Base-by-base conservation (phyloP, 2,113 vertebrate genomes). In the Carettochelys insculpta region DNA sequence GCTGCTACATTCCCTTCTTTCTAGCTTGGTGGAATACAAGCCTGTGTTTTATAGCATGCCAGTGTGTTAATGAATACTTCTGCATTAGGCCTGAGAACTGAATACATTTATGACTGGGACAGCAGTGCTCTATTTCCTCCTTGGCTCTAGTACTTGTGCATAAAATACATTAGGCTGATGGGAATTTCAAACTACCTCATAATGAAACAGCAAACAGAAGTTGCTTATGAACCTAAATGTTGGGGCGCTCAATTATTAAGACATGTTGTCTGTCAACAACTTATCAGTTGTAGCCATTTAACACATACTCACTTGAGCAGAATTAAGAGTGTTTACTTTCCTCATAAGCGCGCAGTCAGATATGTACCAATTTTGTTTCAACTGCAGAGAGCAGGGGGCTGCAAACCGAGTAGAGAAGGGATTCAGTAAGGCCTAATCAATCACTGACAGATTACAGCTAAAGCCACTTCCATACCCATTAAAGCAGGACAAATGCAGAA, bases 391-490 rank as follows among this genome's bases (percentile, higher is more conserved):
- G 97, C 96, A 94, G 96, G 96, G 98, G 98, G 98, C 98, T 98
- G 98, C 96, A 96, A 97, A 97, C 90, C 0, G 96, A 96, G 97
- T 53, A 68, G 97, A 96, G 97, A 97, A 96, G 97, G 98, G 98
- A 98, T 99, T 98, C 97, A 97, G 98, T 97, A 98, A 98, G 98
- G 98, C 97, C 98, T 98, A 99, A 99, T 99, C 99, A 99, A 99
- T 99, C 99, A 99, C 98, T 99, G 99, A 99, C 99, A 99, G 99
- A 99, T 99, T 99, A 99, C 98, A 97, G 99, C 99, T 98, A 99
- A 99, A 99, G 98, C 99, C 98, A 99, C 99, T 99, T 99, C 98
- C 98, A 99, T 98, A 99, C 98, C 99, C 99, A 99, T 99, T 99
- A 99, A 98, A 98, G 98, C 98, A 98, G 98, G 98, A 99, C 99